Percentiles rank a stretch among this genome's conserved stretches.
Conservation (phyloP, 1,140 invertebrate species). For the Drosophila gunungcola region DNA sequence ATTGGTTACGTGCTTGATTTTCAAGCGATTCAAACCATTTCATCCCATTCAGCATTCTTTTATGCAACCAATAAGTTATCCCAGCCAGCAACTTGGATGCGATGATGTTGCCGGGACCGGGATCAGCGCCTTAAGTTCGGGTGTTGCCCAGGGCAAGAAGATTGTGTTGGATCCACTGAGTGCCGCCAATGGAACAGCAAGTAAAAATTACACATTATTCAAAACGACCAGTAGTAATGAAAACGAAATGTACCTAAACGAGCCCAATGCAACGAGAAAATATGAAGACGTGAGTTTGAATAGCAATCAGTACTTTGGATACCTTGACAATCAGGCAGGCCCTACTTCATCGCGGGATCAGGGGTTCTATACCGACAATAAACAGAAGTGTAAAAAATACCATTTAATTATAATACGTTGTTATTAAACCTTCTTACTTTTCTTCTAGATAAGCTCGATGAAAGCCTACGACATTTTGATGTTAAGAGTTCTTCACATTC, state of each 20-base stretch:
- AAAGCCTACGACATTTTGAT: conserved; percentile 14
- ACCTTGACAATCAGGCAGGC: conserved; percentile 15
- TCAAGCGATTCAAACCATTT: conserved; percentile 57
- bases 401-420: too few species aligned
- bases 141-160: conserved; percentile 25
- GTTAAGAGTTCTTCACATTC: neutral
- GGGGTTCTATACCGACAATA: neutral
- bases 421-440: neutral
- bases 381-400: conserved; percentile 5
- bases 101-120: neutral
- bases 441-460: conserved; percentile 47
- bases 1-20: conserved; percentile 63
- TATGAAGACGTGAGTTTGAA: conserved; percentile 6
- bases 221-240: neutral
- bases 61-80: conserved; percentile 33
- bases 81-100: conserved; percentile 15
- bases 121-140: conserved; percentile 9
- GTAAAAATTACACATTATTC: conserved; percentile 11
- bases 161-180: conserved; percentile 14
- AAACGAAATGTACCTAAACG: neutral
- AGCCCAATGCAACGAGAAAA: neutral
- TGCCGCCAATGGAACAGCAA: neutral
- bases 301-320: conserved; percentile 10
- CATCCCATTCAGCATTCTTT: conserved; percentile 33
- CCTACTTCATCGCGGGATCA: neutral